A percentile compares a stretch with the other conserved stretches of the same genome.
These are phyloP conservation scores for Argya squamiceps DNA, from an alignment of 2,797 vertebrate genomes.

Conservation along the genomic window DNA sequence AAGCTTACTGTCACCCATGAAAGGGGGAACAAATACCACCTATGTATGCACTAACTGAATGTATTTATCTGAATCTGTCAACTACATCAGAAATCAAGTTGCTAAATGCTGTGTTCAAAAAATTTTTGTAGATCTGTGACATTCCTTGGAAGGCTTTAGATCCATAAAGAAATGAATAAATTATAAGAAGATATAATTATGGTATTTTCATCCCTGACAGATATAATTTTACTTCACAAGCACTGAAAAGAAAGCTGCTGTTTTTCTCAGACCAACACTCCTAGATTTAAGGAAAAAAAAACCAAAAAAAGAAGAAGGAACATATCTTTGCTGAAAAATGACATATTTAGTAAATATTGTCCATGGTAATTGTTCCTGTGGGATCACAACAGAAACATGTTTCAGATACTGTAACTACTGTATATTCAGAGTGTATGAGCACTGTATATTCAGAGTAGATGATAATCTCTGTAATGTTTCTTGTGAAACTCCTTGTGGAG, in stretches of 20 bases:
- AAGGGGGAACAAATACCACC: background rate
- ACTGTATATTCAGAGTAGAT: background rate
- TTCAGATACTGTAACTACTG: slow-evolving; percentile 36
- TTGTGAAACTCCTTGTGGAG: slow-evolving; percentile 21
- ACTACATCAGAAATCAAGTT: slow-evolving; percentile 68
- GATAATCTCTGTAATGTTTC: slow-evolving; percentile 32
- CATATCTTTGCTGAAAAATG: slow-evolving; percentile 54
- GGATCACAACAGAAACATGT: slow-evolving; percentile 36
- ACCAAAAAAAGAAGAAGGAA: background rate
- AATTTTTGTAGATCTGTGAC: slow-evolving; percentile 67
- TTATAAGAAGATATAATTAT: slow-evolving; percentile 79
- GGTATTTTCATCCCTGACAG: slow-evolving; percentile 76
- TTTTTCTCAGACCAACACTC: slow-evolving; percentile 42
- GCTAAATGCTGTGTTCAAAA: slow-evolving; percentile 59
- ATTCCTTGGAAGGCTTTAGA: slow-evolving; percentile 69
- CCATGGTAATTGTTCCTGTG: slow-evolving; percentile 47
- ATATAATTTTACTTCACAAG: slow-evolving; percentile 69
- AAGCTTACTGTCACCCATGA: background rate
- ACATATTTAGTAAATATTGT: slow-evolving; percentile 70
- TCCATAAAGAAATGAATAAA: slow-evolving; percentile 77
- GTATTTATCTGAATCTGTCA: slow-evolving; percentile 70
- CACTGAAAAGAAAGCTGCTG: slow-evolving; percentile 47
- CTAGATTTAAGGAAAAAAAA: background rate
- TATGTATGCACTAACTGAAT: background rate
- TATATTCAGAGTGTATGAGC: background rate